Base-by-base conservation (phyloP, 2,888 invertebrate species). In the Idaea aversata region DNA sequence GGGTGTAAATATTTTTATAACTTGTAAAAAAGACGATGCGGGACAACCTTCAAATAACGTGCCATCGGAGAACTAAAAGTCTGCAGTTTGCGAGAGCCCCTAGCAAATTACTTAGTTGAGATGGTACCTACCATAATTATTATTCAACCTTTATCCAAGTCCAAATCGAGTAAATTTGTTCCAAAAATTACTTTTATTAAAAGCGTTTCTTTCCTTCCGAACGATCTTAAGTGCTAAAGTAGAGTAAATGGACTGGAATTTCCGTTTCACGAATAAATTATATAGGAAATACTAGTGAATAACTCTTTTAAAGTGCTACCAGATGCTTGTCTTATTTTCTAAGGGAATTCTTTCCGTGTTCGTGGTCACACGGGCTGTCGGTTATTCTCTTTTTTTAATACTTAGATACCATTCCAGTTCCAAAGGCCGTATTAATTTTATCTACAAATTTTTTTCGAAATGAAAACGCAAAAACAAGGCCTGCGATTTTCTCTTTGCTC, bases 181-280 rank as follows among this genome's bases (percentile, higher is more conserved):
- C 83, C 82, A 70, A 47, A 90, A 90, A 90, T 90, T 90, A 89
- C 87, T 89, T 90, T 88, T 88, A 89, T 88, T 90, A 88, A 90
- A 90, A 90, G 87, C 88, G 86, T 90, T 91, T 89, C 88, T 88
- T 90, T 89, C 84, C 84, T 81, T 83, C 78, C 80, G 76, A 47
- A 75, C 84, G 84, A 87, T 85, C 85, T 85, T 84, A 88, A 90
- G 88, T 89, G 87, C 88, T 88, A 86, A 88, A 89, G 87, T 85
- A 88, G 83, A 86, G 84, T 86, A 88, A 91, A 91, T 91, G 88
- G 89, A 88, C 84, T 85, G 90, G 88, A 91, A 90, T 87, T 88
- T 88, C 83, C 84, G 82, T 86, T 88, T 84, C 79, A 80, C 72
- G 84, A 88, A 88, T 88, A 90, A 88, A 88, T 88, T 89, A 85